Evolutionary conservation across 1,140 invertebrate species (phyloP), one percentile per base, ranked within the genome.

Genomic region (Drosophila parvula): DNA sequence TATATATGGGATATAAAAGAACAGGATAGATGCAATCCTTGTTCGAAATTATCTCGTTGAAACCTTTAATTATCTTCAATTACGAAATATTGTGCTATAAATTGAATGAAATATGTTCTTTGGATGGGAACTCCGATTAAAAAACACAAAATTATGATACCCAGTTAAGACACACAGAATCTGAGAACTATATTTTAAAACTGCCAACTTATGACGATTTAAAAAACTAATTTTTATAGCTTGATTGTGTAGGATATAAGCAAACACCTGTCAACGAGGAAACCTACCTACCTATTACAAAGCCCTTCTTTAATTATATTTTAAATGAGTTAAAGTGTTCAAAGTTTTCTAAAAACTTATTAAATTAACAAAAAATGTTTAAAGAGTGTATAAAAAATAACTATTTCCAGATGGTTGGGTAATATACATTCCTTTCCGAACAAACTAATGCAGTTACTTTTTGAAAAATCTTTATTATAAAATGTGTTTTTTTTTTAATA

Each of bases 281-380:
- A 92, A 92, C 98, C 4, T 4, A 10, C 32, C 5, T n/a, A 1
- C 0, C 2, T 9, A 6, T 3, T n/a, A n/a, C n/a, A 30, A 30
- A 48, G 14, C 3, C 0, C 0, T 9, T 8, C 27, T n/a, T n/a
- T n/a, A n/a, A n/a, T n/a, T n/a, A n/a, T n/a, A n/a, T n/a, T n/a
- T n/a, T n/a, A n/a, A n/a, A n/a, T n/a, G n/a, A n/a, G n/a, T n/a
- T n/a, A n/a, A n/a, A n/a, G n/a, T n/a, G n/a, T n/a, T n/a, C n/a
- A n/a, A n/a, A n/a, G n/a, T n/a, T n/a, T n/a, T n/a, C n/a, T n/a
- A n/a, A n/a, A n/a, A n/a, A n/a, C n/a, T n/a, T n/a, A n/a, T n/a
- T n/a, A n/a, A n/a, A n/a, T n/a, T n/a, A n/a, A n/a, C n/a, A n/a
- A n/a, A n/a, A n/a, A n/a, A n/a, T n/a, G n/a, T n/a, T n/a, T n/a